Evolutionary conservation across 1,140 invertebrate genomes (phyloP).

Genomic region (Bombus confusus): DNA sequence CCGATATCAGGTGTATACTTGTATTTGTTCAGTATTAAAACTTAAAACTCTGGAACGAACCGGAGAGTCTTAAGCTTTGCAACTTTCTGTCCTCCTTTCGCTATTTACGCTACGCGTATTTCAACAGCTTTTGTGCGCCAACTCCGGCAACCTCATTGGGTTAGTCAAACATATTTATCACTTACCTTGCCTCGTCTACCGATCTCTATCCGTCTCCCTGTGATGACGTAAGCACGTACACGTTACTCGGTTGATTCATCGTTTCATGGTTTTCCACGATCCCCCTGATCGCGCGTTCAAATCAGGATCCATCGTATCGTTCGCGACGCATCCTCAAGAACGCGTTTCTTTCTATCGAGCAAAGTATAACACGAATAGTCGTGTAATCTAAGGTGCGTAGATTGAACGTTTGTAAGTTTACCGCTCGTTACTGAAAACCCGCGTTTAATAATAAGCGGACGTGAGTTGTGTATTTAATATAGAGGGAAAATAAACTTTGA

Average conservation of each 20-base stretch:
- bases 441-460: neutral
- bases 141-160: slow-evolving; percentile 53
- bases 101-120: slow-evolving; percentile 65
- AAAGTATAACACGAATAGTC: no score
- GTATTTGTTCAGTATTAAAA: slow-evolving; percentile 68
- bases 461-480: neutral
- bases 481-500: neutral
- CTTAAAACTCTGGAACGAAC: slow-evolving; percentile 52
- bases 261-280: neutral
- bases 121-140: slow-evolving; percentile 59
- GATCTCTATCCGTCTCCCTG: neutral
- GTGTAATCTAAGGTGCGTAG: no score
- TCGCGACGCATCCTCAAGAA: neutral
- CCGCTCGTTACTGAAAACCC: neutral
- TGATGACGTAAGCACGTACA: neutral
- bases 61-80: slow-evolving; percentile 50
- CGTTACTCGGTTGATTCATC: neutral
- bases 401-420: neutral
- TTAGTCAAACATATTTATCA: slow-evolving; percentile 66
- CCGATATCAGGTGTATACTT: slow-evolving; percentile 53
- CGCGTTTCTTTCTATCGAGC: no score
- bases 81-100: slow-evolving; percentile 63
- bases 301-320: no score
- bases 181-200: slow-evolving; percentile 15
- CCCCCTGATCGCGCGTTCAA: no score